Base-by-base conservation (phyloP, 2,888 invertebrate genomes). In the Dicyrtomina minuta region DNA sequence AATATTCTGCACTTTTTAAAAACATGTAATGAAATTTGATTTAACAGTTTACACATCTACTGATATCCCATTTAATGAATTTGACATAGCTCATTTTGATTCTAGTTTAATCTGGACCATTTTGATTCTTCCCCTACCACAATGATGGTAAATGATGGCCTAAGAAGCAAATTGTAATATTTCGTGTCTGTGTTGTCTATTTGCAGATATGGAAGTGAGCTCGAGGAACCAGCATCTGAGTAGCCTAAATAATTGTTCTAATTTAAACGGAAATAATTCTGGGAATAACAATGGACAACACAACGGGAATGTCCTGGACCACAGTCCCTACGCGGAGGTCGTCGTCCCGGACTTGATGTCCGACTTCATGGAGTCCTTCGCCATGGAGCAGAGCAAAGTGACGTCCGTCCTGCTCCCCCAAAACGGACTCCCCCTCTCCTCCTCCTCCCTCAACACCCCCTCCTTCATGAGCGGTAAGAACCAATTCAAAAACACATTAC, bases 171-270 rank as follows among this genome's bases (percentile, higher is more conserved):
- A n/a, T n/a, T n/a, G n/a, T n/a, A n/a, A n/a, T n/a, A n/a, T n/a
- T n/a, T n/a, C n/a, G n/a, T n/a, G n/a, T n/a, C n/a, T n/a, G n/a
- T n/a, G n/a, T n/a, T n/a, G n/a, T n/a, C n/a, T 70, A 68, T 55
- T 82, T 82, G 41, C 83, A 90, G 91, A 92, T 82, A 89, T 91
- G 72, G 91, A 91, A 82, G 88, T 89, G 80, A 91, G 91, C 81
- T 86, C 90, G 65, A 87, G 88, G 8, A 84, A n/a, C n/a, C n/a
- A 89, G 76, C 24, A 24, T 39, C 27, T 84, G 89, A 56, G 46
- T 24, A 55, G 27, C n/a, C n/a, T n/a, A n/a, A n/a, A n/a, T n/a
- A n/a, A n/a, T n/a, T n/a, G n/a, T n/a, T n/a, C n/a, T n/a, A n/a
- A n/a, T n/a, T n/a, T n/a, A n/a, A n/a, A n/a, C n/a, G n/a, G n/a